These are phyloP conservation scores for Mactra quadrangularis DNA, from an alignment of 1,140 invertebrate species.

Conservation along the genomic window DNA sequence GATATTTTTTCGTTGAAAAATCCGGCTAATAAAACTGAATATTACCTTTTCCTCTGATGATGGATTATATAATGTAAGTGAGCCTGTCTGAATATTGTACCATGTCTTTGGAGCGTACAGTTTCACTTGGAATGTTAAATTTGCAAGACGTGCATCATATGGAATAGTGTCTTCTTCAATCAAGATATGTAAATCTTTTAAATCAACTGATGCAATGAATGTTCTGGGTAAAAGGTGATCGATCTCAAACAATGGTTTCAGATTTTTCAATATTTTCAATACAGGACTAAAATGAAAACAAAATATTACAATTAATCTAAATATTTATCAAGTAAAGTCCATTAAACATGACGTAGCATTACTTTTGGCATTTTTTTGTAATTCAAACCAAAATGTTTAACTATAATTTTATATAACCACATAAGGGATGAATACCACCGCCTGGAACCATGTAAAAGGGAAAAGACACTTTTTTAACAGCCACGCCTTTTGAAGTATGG, in stretches of 20 bases:
- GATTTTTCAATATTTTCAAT: background rate
- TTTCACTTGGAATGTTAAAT: background rate
- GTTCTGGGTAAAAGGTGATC: constrained; percentile 14
- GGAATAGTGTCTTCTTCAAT: background rate
- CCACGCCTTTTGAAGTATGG: too few relatives aligned
- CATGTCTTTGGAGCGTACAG: background rate
- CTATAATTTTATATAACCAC: too few relatives aligned
- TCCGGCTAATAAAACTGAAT: too few relatives aligned
- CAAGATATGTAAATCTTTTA: background rate
- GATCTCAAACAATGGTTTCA: constrained; percentile 2
- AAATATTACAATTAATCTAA: too few relatives aligned
- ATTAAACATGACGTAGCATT: too few relatives aligned
- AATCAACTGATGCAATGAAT: background rate
- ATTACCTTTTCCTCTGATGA: background rate
- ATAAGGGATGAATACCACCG: too few relatives aligned
- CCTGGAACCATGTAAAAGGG: too few relatives aligned
- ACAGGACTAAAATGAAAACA: background rate
- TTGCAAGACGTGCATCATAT: constrained; percentile 8
- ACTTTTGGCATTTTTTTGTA: too few relatives aligned
- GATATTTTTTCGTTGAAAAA: too few relatives aligned
- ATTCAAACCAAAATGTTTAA: too few relatives aligned
- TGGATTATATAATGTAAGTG: background rate
- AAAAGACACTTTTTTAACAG: too few relatives aligned
- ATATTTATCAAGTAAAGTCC: too few relatives aligned
- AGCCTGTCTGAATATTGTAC: background rate